Conservation (phyloP, 2,797 vertebrate species). For the Gymnothorax javanicus region DNA sequence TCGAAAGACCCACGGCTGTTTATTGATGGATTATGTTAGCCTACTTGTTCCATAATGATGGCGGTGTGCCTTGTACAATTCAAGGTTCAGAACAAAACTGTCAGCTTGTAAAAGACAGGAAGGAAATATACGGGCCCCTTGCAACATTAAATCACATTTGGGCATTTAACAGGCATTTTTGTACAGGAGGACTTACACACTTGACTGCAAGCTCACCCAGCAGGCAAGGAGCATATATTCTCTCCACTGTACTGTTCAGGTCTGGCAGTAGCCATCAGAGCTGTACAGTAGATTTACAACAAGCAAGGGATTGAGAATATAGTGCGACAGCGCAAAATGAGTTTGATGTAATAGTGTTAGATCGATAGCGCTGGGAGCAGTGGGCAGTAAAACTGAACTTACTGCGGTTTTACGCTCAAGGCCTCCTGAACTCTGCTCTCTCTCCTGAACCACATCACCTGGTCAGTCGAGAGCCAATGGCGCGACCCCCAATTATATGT, state of each 20-base stretch:
- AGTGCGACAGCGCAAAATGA: neutral
- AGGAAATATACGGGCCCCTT: neutral
- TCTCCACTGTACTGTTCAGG: too few relatives aligned
- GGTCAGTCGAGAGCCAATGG: slow-evolving; percentile 33
- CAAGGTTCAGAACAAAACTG: neutral
- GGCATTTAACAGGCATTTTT: too few relatives aligned
- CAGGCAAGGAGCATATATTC: too few relatives aligned
- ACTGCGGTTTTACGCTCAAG: neutral
- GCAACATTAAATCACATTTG: neutral
- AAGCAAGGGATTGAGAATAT: neutral
- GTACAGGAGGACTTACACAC: too few relatives aligned
- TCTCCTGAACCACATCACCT: slow-evolving; percentile 8
- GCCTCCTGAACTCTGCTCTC: neutral
- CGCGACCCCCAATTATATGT: slow-evolving; percentile 49
- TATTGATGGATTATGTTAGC: neutral
- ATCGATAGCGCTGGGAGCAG: neutral
- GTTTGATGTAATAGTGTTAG: neutral
- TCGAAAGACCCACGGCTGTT: neutral
- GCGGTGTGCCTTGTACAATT: neutral
- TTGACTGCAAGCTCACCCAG: too few relatives aligned
- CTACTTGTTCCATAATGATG: neutral
- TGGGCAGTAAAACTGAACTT: neutral
- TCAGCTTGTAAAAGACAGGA: neutral
- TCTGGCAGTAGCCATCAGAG: neutral
- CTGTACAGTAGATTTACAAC: neutral